These are phyloP conservation scores for Trissoscelio sp. DNA, from an alignment of 2,888 invertebrate species.

Conservation along the genomic window DNA sequence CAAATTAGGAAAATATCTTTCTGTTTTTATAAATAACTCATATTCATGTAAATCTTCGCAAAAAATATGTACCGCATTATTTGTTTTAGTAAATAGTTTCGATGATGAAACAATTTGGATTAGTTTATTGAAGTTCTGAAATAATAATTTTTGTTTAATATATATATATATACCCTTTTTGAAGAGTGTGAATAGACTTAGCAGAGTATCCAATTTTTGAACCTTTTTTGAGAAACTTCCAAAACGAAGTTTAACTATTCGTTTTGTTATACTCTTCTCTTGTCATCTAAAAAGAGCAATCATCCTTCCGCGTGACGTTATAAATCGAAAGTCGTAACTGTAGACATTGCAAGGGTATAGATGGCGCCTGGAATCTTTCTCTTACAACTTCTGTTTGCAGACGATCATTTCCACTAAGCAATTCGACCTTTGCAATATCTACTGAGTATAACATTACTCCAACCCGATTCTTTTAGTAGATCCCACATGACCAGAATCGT, in stretches of 20 bases:
- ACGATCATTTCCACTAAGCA: slow-evolving; percentile 54
- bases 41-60: too few species aligned
- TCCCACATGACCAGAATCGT: slow-evolving; percentile 44
- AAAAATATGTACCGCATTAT: too few species aligned
- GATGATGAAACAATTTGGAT: too few species aligned
- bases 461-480: slow-evolving; percentile 40
- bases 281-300: slow-evolving; percentile 74
- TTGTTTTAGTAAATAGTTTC: too few species aligned
- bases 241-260: slow-evolving; percentile 26
- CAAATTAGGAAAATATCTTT: not conserved
- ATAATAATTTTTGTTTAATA: too few species aligned
- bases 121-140: too few species aligned
- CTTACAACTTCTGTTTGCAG: slow-evolving; percentile 44
- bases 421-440: slow-evolving; percentile 47
- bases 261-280: slow-evolving; percentile 35
- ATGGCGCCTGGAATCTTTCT: slow-evolving; percentile 74
- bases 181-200: too few species aligned
- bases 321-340: slow-evolving; percentile 79
- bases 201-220: too few species aligned
- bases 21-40: too few species aligned
- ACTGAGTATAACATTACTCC: slow-evolving; percentile 53
- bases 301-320: slow-evolving; percentile 77
- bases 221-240: not conserved
- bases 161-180: too few species aligned
- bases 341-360: slow-evolving; percentile 70